phyloP scores from a whole-genome alignment of 2,888 invertebrate species.

The Eupithecia insigniata region DNA sequence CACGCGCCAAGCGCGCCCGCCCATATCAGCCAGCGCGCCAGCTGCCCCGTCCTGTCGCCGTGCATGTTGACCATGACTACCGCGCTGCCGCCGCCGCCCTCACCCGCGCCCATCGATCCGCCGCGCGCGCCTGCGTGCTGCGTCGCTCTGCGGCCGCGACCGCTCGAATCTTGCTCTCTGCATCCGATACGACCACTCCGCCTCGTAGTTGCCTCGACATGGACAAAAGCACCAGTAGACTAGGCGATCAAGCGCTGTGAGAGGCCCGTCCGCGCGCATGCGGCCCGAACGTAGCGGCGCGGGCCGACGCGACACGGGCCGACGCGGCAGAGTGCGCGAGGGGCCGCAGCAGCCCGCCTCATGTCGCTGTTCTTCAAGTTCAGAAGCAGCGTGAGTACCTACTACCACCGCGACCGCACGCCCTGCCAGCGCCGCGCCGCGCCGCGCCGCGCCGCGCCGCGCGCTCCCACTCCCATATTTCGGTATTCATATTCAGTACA shows the following conservation, averaged over 20 bases:
- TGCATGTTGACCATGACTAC: neutral
- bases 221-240: no score
- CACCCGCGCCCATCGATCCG: neutral
- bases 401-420: neutral
- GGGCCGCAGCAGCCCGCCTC: constrained; percentile 53
- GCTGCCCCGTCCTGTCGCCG: neutral
- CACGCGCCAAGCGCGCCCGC: constrained; percentile 54
- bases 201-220: neutral
- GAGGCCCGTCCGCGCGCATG: neutral
- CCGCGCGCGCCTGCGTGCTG: neutral
- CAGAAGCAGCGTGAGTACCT: constrained; percentile 78
- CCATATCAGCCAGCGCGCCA: constrained; percentile 54
- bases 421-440: constrained; percentile 2
- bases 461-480: neutral
- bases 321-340: constrained; percentile 39
- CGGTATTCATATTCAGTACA: neutral
- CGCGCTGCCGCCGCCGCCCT: neutral
- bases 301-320: no score
- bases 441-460: neutral
- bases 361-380: constrained; percentile 84
- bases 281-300: constrained; percentile 21
- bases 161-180: constrained; percentile 33
- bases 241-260: no score
- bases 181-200: constrained; percentile 3
- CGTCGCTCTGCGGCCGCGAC: neutral